Evolutionary conservation across 2,888 invertebrate species (phyloP).

Genomic region (Folsomia candida): DNA sequence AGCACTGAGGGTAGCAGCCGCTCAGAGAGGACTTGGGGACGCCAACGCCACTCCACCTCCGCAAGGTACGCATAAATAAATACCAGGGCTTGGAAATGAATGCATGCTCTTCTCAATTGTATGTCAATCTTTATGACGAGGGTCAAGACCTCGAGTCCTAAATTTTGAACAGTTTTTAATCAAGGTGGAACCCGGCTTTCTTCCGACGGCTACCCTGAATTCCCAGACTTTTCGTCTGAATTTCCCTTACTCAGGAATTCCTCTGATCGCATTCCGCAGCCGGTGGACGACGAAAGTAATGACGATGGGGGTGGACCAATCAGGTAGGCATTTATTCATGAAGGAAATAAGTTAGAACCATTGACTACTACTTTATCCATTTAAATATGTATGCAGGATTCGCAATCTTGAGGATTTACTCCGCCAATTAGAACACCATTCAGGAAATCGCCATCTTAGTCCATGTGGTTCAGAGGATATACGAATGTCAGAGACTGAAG

Average conservation of each 20-base stretch:
- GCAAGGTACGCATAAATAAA: conserved; percentile 57
- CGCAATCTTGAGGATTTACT: conserved; percentile 88
- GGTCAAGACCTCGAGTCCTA: background rate
- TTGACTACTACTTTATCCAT: background rate
- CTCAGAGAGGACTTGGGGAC: conserved; percentile 51
- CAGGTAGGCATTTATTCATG: conserved; percentile 35
- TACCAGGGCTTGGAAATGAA: background rate
- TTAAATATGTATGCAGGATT: conserved; percentile 61
- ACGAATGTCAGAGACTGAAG: conserved; percentile 79
- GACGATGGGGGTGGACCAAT: conserved; percentile 50
- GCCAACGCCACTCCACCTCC: conserved; percentile 63
- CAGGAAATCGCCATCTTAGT: conserved; percentile 68
- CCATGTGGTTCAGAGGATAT: conserved; percentile 89
- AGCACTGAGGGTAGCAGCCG: conserved; percentile 79
- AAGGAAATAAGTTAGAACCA: too few species aligned
- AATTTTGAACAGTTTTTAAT: conserved; percentile 16
- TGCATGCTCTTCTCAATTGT: conserved; percentile 6
- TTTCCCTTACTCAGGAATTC: conserved; percentile 49
- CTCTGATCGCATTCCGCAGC: conserved; percentile 48
- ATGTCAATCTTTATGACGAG: background rate
- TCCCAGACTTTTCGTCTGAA: conserved; percentile 50
- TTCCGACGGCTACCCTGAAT: conserved; percentile 59
- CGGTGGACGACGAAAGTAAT: conserved; percentile 48
- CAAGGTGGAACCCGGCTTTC: conserved; percentile 53
- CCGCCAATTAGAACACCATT: conserved; percentile 81